phyloP scores from a whole-genome alignment of 2,888 invertebrate genomes.

The Chymomyza caudatula region DNA sequence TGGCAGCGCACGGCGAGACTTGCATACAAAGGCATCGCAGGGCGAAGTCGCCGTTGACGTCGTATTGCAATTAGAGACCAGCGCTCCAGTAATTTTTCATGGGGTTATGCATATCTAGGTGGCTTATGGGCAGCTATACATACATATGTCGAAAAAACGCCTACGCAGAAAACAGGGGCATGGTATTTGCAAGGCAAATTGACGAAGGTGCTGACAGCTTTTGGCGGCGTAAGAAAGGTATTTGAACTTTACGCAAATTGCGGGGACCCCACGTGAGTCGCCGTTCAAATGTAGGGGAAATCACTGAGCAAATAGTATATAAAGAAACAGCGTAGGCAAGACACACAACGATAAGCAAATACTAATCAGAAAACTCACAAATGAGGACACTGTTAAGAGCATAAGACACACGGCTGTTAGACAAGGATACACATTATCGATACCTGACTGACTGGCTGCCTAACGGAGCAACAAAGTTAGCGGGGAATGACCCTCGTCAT shows the following conservation, averaged over 20 bases:
- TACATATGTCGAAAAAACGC: conserved; percentile 3
- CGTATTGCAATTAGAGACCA: conserved; percentile 52
- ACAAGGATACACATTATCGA: conserved; percentile 44
- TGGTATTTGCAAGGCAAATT: conserved; percentile 44
- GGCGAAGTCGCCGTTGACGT: conserved; percentile 8
- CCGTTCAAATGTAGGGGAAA: conserved; percentile 52
- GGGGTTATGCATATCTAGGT: conserved; percentile 27
- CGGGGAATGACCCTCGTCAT: conserved; percentile 45
- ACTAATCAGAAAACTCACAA: conserved; percentile 54
- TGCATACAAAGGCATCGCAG: conserved; percentile 25
- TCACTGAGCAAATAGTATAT: conserved; percentile 28
- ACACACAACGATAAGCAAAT: conserved; percentile 37
- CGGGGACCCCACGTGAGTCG: conserved; percentile 17
- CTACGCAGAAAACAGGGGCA: conserved; percentile 16
- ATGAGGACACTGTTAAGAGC: conserved; percentile 16
- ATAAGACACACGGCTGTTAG: conserved; percentile 36
- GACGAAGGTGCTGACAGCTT: conserved; percentile 44
- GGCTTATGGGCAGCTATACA: conserved; percentile 23
- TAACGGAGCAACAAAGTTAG: conserved; percentile 6
- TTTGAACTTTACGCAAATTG: conserved; percentile 44
- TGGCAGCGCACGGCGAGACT: conserved; percentile 35
- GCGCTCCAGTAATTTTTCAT: conserved; percentile 19
- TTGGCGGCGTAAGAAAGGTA: conserved; percentile 28
- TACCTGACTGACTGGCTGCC: background rate
- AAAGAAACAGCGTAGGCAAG: conserved; percentile 20